Conservation (phyloP, 2,797 vertebrate genomes). For the Pteropus rufus region DNA sequence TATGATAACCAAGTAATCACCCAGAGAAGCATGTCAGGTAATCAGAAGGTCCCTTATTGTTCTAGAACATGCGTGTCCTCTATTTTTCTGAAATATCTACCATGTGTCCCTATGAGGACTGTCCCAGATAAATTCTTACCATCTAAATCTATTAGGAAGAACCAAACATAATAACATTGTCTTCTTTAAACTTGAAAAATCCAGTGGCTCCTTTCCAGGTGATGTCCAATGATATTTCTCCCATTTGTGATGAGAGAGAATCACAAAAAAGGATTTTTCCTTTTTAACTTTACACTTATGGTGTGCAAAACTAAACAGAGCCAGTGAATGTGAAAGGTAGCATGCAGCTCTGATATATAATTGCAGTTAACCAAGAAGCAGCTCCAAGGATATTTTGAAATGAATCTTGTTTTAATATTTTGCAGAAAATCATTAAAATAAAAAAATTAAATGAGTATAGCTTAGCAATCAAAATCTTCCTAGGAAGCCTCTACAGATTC, state of each 20-base stretch:
- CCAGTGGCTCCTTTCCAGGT: not conserved
- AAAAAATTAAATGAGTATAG: not conserved
- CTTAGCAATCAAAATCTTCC: slow-evolving; percentile 55
- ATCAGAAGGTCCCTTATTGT: not conserved
- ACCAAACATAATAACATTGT: not conserved
- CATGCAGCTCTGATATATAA: not conserved
- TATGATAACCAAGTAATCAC: not conserved
- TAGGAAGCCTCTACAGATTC: slow-evolving; percentile 31
- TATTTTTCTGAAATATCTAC: not conserved
- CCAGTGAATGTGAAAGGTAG: not conserved
- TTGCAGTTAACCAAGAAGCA: not conserved
- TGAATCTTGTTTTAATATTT: slow-evolving; percentile 22
- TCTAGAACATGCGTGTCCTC: not conserved
- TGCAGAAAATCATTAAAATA: slow-evolving; percentile 48
- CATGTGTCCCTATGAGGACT: not conserved
- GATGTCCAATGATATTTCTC: not conserved
- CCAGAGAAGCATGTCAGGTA: not conserved
- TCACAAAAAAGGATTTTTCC: not conserved
- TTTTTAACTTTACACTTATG: not conserved
- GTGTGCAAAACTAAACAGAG: not conserved
- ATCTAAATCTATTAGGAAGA: not conserved
- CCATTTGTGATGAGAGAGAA: not conserved
- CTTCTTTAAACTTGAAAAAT: not conserved
- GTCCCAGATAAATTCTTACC: not conserved
- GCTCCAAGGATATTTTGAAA: not conserved